A percentile compares a stretch with the other conserved stretches of the same genome.
These are phyloP conservation scores for Idaea dimidiata DNA, from an alignment of 2,888 invertebrate species.

Conservation along the genomic window DNA sequence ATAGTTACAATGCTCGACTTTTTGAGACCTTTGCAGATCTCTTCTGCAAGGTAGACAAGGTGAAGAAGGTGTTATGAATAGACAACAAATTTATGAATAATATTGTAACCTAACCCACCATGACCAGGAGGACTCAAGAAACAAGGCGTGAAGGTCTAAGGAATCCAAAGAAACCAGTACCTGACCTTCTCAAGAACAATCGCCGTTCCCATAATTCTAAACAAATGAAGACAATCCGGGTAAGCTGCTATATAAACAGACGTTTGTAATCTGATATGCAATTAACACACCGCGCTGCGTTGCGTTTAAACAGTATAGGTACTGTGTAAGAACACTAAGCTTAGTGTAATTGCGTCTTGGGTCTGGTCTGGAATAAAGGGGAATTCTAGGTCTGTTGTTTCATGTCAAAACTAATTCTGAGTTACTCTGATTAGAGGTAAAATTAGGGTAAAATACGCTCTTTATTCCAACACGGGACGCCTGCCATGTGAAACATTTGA, in stretches of 20 bases:
- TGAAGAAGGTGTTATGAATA: no score
- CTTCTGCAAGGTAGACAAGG: no score
- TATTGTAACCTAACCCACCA: not conserved
- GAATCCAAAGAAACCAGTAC: not conserved
- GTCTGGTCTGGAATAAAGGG: not conserved
- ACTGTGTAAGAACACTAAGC: conserved; percentile 36
- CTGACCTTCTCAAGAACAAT: conserved; percentile 12
- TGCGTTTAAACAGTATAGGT: conserved; percentile 29
- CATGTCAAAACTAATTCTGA: not conserved
- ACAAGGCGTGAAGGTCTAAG: not conserved
- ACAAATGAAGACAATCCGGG: conserved; percentile 18
- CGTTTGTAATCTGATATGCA: conserved; percentile 48
- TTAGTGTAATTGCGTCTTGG: not conserved
- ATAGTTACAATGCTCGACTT: no score
- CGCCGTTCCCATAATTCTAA: conserved; percentile 6
- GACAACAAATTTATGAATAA: not conserved
- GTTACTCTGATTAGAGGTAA: not conserved
- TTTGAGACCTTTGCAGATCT: no score
- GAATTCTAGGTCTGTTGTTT: not conserved
- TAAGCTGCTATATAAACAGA: conserved; percentile 44
- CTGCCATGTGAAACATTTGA: no score
- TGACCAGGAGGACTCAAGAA: not conserved
- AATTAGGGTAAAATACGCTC: not conserved
- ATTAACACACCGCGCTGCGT: conserved; percentile 43
- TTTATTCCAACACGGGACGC: not conserved